Evolutionary conservation across 1,140 invertebrate species (phyloP), one percentile per base, ranked within the genome.

Genomic region (Sesamia nonagrioides): DNA sequence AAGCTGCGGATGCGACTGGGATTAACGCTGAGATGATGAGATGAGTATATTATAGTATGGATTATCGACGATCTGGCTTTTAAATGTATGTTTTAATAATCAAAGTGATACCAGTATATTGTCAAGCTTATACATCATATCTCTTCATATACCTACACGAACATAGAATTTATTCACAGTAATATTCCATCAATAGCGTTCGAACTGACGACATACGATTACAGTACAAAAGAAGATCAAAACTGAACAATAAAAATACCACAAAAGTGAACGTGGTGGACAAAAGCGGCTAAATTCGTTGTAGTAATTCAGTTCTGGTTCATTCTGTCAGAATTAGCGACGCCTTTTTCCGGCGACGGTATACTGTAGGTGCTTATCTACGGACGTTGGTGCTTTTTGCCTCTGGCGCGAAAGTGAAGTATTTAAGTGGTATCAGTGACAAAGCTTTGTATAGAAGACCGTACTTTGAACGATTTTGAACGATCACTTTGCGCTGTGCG

Each of bases 351-450:
- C 17, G 71, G 42, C 71, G n/a, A 18, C 17, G 17, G 15, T 48
- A 48, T 15, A 48, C 40, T 15, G 45, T 48, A 48, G 45, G 45
- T 48, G 5, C 45, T 9, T 37, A 11, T 13, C n/a, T 21, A 21
- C 48, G 58, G 60, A 42, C 60, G 37, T 58, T 58, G 9, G 60
- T 40, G 17, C 35, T 63, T 63, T 63, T 27, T 35, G 60, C 7
- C 60, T 40, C 27, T 63, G 33, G n/a, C 60, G 63, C n/a, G 63
- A 68, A 48, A 33, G 42, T 68, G 18, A 9, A 68, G 63, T 68
- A 21, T 68, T 68, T 48, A 68, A 68, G 40, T 68, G 63, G 63
- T 68, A 68, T 68, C 63, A 48, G 63, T n/a, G 42, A 27, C 63
- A 68, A 68, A 68, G 63, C 63, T 48, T 68, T 68, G 63, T 63